Evolutionary conservation across 1,140 invertebrate species (phyloP).

Genomic region (Drosophila ohnishii): DNA sequence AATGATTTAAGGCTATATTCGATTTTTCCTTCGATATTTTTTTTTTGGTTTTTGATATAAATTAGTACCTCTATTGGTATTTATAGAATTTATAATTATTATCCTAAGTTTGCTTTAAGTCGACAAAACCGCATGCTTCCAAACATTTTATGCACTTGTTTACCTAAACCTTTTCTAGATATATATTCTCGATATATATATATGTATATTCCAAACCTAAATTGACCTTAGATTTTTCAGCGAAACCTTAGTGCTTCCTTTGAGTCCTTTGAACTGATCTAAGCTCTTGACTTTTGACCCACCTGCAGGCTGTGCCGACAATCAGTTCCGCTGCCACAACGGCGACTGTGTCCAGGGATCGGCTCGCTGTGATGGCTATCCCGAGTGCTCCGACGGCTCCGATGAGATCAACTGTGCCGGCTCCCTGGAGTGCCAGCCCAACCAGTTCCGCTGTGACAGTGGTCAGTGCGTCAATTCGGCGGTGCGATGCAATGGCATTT

Average conservation of each 20-base stretch:
- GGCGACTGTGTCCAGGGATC: slow-evolving; percentile 88
- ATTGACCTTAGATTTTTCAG: slow-evolving; percentile 13
- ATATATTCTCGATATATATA: not conserved
- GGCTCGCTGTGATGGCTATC: slow-evolving; percentile 88
- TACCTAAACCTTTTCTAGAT: not conserved
- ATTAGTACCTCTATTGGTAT: slow-evolving; percentile 6
- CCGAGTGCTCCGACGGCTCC: slow-evolving; percentile 89
- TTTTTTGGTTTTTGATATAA: not conserved
- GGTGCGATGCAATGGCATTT: slow-evolving; percentile 86
- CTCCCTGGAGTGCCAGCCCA: slow-evolving; percentile 78
- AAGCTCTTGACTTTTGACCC: not conserved
- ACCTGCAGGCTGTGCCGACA: slow-evolving; percentile 83
- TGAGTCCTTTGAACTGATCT: not conserved
- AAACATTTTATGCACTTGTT: slow-evolving; percentile 24
- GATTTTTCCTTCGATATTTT: no score
- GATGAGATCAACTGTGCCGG: slow-evolving; percentile 87
- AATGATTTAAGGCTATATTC: slow-evolving; percentile 42
- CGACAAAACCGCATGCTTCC: slow-evolving; percentile 5
- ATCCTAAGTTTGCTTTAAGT: slow-evolving; percentile 19
- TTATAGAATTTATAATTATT: not conserved
- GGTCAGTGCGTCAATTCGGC: slow-evolving; percentile 84
- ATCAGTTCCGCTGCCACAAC: slow-evolving; percentile 83
- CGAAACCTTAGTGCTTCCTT: not conserved
- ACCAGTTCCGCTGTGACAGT: slow-evolving; percentile 84
- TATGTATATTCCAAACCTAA: slow-evolving; percentile 12